A percentile compares a stretch with the other conserved stretches of the same genome.
Evolutionary conservation across 2,888 invertebrate genomes (phyloP).

Genomic region (Nemoura dubitans): DNA sequence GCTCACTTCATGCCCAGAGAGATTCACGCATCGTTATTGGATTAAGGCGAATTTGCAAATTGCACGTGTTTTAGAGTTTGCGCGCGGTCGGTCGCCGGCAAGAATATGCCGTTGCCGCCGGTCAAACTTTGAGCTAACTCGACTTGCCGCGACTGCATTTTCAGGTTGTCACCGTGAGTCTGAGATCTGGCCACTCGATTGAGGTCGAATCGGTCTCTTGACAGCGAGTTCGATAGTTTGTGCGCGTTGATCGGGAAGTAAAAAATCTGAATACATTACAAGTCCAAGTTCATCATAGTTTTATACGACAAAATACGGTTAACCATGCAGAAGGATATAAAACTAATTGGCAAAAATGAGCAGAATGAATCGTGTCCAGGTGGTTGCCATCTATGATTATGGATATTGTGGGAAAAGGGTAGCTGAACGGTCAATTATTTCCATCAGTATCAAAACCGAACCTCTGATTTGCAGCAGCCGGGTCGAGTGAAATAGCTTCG

Average conservation of each 20-base stretch:
- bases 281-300: background rate
- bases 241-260: background rate
- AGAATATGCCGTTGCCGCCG: background rate
- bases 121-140: background rate
- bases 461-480: background rate
- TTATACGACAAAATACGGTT: background rate
- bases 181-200: background rate
- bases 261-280: slow-evolving; percentile 7
- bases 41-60: background rate
- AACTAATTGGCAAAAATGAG: background rate
- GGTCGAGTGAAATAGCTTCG: slow-evolving; percentile 1
- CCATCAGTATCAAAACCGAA: slow-evolving; percentile 1
- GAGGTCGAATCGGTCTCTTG: background rate
- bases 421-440: background rate
- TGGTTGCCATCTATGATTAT: background rate
- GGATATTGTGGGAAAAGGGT: slow-evolving; percentile 7
- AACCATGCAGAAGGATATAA: background rate
- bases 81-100: background rate
- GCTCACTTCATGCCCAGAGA: background rate
- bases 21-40: background rate
- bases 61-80: background rate
- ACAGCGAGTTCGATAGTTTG: background rate
- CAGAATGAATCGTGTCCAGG: slow-evolving; percentile 7
- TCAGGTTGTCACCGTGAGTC: background rate
- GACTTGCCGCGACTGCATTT: background rate